Percentiles rank a stretch among this genome's conserved stretches.
Evolutionary conservation across 2,888 invertebrate genomes (phyloP).

Genomic region (Caenorhabditis imperialis): DNA sequence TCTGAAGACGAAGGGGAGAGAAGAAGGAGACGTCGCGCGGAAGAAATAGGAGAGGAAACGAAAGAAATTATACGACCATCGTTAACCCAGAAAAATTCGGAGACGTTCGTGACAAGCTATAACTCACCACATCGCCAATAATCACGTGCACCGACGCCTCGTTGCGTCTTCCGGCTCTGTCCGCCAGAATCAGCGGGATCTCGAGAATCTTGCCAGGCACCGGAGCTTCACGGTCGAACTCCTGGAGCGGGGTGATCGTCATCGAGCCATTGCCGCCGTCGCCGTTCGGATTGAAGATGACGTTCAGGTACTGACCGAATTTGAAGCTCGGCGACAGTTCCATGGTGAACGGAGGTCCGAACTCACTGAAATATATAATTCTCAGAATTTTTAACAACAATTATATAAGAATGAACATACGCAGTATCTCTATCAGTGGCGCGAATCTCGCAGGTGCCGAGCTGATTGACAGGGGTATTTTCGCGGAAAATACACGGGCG

Average conservation of each 20-base stretch:
- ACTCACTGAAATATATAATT: constrained; percentile 63
- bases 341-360: constrained; percentile 91
- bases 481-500: constrained; percentile 93
- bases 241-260: constrained; percentile 88
- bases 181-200: constrained; percentile 96
- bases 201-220: constrained; percentile 83
- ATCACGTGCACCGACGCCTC: constrained; percentile 83
- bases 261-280: constrained; percentile 98
- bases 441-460: constrained; percentile 80
- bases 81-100: constrained; percentile 43
- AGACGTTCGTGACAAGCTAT: not conserved
- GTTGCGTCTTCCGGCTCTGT: constrained; percentile 86
- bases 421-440: constrained; percentile 75
- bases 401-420: constrained; percentile 54
- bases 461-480: constrained; percentile 89
- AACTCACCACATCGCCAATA: constrained; percentile 88
- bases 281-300: constrained; percentile 96
- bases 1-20: not conserved
- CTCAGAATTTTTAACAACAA: too few species aligned
- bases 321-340: constrained; percentile 68
- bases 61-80: constrained; percentile 33
- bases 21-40: not conserved
- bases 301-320: constrained; percentile 88
- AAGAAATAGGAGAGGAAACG: not conserved
- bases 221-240: constrained; percentile 73